Conservation (phyloP, 2,888 invertebrate genomes). For the Sarcophaga caerulescens region DNA sequence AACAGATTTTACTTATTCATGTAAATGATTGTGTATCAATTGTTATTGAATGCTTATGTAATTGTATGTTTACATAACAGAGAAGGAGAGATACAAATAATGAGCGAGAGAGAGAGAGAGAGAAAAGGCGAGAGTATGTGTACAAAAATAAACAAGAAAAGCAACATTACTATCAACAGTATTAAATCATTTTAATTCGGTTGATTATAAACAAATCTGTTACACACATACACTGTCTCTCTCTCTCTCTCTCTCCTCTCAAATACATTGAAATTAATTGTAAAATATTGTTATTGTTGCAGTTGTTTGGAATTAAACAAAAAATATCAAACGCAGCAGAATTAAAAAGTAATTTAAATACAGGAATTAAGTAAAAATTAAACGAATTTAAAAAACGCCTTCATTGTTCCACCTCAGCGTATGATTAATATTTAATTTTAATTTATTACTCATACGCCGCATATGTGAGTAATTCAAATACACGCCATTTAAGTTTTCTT, state of each 20-base stretch:
- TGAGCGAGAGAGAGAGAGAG: not conserved
- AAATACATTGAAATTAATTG: not conserved
- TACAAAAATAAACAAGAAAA: not conserved
- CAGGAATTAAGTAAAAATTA: too few relatives aligned
- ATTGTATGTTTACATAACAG: not conserved
- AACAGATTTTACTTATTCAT: not conserved
- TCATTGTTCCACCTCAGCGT: too few relatives aligned
- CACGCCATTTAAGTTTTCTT: too few relatives aligned
- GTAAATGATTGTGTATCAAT: not conserved
- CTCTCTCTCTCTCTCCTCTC: too few relatives aligned
- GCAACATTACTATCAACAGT: conserved; percentile 13
- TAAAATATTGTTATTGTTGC: not conserved
- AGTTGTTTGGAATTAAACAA: not conserved
- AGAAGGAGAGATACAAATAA: not conserved
- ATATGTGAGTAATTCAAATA: too few relatives aligned
- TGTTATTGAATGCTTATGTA: not conserved
- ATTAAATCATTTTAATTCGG: conserved; percentile 43
- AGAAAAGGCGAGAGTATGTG: too few relatives aligned
- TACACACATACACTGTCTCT: not conserved
- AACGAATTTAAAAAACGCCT: too few relatives aligned
- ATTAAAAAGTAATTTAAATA: too few relatives aligned
- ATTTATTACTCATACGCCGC: too few relatives aligned
- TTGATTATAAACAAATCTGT: conserved; percentile 39
- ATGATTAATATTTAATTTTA: too few relatives aligned
- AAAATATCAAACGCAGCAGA: not conserved